A percentile compares a stretch with the other conserved stretches of the same genome.
Conservation (phyloP, 2,797 vertebrate species). For the Salarias fasciatus region DNA sequence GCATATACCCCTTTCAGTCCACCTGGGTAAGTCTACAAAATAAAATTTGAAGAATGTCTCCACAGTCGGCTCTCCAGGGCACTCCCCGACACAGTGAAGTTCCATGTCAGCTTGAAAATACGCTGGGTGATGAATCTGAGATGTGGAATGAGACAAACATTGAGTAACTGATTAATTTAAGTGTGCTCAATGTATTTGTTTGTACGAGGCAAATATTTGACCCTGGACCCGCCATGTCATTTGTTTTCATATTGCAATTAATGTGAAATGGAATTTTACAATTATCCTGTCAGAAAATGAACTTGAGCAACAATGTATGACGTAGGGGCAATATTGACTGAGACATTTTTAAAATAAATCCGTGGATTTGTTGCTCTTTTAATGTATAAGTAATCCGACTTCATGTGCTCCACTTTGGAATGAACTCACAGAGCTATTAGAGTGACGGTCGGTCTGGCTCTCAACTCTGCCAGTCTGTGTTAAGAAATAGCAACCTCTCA, state of each 20-base stretch:
- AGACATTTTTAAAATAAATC: slow-evolving; percentile 39
- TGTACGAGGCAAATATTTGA: slow-evolving; percentile 66
- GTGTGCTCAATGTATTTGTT: slow-evolving; percentile 60
- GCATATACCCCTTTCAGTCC: slow-evolving; percentile 21
- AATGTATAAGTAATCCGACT: slow-evolving; percentile 25
- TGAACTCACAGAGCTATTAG: slow-evolving; percentile 28
- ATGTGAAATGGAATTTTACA: slow-evolving; percentile 70
- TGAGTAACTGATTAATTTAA: slow-evolving; percentile 65
- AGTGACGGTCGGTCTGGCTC: slow-evolving; percentile 22
- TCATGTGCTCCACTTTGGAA: slow-evolving; percentile 26
- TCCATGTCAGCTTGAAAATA: slow-evolving; percentile 49
- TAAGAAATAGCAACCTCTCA: no score
- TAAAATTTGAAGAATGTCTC: slow-evolving; percentile 62
- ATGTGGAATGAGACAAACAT: slow-evolving; percentile 47
- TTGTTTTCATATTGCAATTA: slow-evolving; percentile 60
- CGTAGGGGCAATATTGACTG: slow-evolving; percentile 49
- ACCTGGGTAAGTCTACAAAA: slow-evolving; percentile 42
- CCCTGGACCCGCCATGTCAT: slow-evolving; percentile 36
- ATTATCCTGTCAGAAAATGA: slow-evolving; percentile 45
- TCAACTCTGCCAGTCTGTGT: slow-evolving; percentile 29
- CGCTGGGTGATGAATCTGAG: slow-evolving; percentile 47
- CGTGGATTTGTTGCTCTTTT: slow-evolving; percentile 22
- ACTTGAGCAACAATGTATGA: slow-evolving; percentile 45
- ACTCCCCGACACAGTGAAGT: slow-evolving; percentile 57
- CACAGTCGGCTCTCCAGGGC: slow-evolving; percentile 45